phyloP scores from a whole-genome alignment of 2,888 invertebrate species.

The Acleris literana region DNA sequence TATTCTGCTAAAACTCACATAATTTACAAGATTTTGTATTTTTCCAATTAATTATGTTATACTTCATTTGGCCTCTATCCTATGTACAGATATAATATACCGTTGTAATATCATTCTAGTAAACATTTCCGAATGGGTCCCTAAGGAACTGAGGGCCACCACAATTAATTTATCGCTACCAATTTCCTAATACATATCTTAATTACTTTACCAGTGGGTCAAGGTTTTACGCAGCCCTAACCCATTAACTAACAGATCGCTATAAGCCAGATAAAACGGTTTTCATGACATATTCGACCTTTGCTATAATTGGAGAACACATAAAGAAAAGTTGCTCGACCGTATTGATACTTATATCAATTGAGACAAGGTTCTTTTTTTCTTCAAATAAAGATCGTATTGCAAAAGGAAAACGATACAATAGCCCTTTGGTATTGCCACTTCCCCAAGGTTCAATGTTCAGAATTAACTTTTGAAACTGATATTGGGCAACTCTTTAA shows the following conservation, averaged over 20 bases:
- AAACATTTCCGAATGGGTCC: constrained; percentile 1
- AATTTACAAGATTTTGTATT: too few species aligned
- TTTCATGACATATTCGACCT: constrained; percentile 46
- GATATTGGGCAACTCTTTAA: constrained; percentile 2
- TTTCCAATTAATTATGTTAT: too few species aligned
- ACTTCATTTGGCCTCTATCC: too few species aligned
- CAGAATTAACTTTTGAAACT: background rate
- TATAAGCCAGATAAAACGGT: constrained; percentile 40
- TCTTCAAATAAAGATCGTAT: background rate
- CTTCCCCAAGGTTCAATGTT: constrained; percentile 22
- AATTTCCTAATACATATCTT: constrained; percentile 25
- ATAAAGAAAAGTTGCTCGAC: background rate
- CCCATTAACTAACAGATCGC: constrained; percentile 31
- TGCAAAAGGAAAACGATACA: constrained; percentile 19
- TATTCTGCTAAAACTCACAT: too few species aligned
- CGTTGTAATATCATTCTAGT: background rate
- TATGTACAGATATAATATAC: too few species aligned
- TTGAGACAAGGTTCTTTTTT: constrained; percentile 14
- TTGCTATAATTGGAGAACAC: constrained; percentile 37
- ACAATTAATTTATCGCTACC: constrained; percentile 17
- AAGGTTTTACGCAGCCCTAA: constrained; percentile 32
- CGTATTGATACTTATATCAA: background rate
- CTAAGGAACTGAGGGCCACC: constrained; percentile 2
- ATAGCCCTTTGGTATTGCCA: constrained; percentile 21
- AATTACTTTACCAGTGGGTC: constrained; percentile 31